Evolutionary conservation across 2,113 vertebrate genomes (phyloP), one percentile per base, ranked within the genome.

Genomic region (rabbit (Oryctolagus cuniculus)): DNA sequence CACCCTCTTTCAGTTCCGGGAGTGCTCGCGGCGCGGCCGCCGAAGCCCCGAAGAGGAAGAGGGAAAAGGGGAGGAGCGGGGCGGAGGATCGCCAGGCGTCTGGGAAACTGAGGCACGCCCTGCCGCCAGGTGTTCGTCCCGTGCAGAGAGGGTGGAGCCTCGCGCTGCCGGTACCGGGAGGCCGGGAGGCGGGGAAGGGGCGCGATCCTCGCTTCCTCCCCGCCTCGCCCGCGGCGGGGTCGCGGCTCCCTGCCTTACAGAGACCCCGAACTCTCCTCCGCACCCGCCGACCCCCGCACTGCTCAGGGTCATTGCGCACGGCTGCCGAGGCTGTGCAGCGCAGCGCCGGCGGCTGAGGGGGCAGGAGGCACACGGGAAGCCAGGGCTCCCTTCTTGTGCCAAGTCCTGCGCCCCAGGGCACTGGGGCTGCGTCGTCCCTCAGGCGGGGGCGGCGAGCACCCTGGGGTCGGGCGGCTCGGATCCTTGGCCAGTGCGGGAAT

Each of bases 51-150:
- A 95, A 96, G 96, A 96, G 96, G 94, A 97, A 97, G 77, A 92
- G 58, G 31, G 7, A 58, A 67, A 58, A 25, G 53, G 51, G 92
- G 93, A 73, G 90, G 97, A 67, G 67, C 31, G 51, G 66, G 61
- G 58, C 12, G 64, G 25, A 53, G 34, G 51, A 58, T 72, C 87
- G 95, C 90, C 80, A 89, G 38, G 94, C 90, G 89, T 36, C 84
- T n/a, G 97, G 96, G 96, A 97, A 97, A 97, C 97, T 97, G 97
- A 97, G 97, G 95, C 90, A 95, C 92, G 92, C 97, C 96, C 95
- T 36, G 9, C 36, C 24, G 21, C 94, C 95, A 90, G 96, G 96
- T 96, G 94, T 51, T 75, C 3, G 74, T 0, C 3, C 81, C 0
- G 5, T 24, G 25, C 25, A 1, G 0, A 19, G 53, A 63, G 78